Percentiles rank a stretch among this genome's conserved stretches.
These are phyloP conservation scores for Cynoglossus semilaevis DNA, from an alignment of 2,113 vertebrate genomes.

Conservation along the genomic window DNA sequence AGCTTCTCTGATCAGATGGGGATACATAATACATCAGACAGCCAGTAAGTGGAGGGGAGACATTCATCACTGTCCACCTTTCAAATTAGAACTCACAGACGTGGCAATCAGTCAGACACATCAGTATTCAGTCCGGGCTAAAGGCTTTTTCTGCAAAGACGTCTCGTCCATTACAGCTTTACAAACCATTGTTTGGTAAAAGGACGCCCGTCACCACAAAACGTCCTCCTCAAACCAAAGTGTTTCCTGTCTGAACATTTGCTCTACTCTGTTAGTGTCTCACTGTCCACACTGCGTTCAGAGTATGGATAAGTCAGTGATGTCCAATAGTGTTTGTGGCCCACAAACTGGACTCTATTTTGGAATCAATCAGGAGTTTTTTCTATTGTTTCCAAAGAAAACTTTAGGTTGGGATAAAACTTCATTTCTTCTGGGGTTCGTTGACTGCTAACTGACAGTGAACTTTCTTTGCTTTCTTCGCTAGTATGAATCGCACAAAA, in stretches of 20 bases:
- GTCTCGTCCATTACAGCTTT: slow-evolving; percentile 47
- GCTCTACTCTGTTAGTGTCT: no score
- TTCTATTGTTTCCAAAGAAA: no score
- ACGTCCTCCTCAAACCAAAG: slow-evolving; percentile 43
- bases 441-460: no score
- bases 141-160: slow-evolving; percentile 55
- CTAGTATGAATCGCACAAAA: no score
- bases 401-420: no score
- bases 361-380: no score
- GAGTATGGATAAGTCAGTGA: no score
- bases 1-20: slow-evolving; percentile 70
- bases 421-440: no score
- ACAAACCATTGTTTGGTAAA: slow-evolving; percentile 49
- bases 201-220: slow-evolving; percentile 31
- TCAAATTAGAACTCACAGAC: slow-evolving; percentile 78
- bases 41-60: slow-evolving; percentile 74
- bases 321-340: no score
- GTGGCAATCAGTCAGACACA: slow-evolving; percentile 76
- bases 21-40: slow-evolving; percentile 82
- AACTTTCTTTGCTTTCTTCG: no score
- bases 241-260: neutral
- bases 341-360: no score
- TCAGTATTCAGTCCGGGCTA: slow-evolving; percentile 71
- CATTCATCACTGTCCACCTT: slow-evolving; percentile 84
- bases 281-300: no score